phyloP scores from a whole-genome alignment of 2,113 vertebrate species.

The Vicugna pacos region DNA sequence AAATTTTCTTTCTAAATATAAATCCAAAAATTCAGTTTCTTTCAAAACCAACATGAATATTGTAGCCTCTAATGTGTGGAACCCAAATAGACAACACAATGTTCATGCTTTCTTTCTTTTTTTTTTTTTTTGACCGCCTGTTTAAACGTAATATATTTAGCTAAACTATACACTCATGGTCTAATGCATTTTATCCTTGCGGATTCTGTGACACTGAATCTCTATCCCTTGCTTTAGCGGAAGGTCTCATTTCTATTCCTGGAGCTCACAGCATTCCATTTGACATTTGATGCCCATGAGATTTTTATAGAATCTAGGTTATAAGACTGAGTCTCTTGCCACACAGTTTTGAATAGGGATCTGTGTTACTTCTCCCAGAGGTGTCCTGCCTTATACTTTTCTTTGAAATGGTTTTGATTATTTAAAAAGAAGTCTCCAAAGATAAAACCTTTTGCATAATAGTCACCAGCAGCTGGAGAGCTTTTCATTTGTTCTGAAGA shows the following conservation, averaged over 20 bases:
- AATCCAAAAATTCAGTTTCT: background rate
- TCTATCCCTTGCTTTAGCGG: background rate
- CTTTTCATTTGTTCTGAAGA: conserved; percentile 60
- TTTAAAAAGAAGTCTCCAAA: conserved; percentile 43
- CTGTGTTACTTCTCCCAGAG: conserved; percentile 30
- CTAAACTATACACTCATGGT: conserved; percentile 11
- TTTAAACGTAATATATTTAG: conserved; percentile 49
- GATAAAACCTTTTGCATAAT: conserved; percentile 36
- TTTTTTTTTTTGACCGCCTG: conserved; percentile 12
- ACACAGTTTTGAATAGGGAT: conserved; percentile 62
- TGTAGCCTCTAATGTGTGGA: background rate
- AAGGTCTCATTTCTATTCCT: conserved; percentile 62
- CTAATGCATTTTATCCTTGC: conserved; percentile 36
- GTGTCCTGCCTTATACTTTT: conserved; percentile 32
- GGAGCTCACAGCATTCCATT: conserved; percentile 37
- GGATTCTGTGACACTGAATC: conserved; percentile 62
- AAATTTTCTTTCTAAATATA: conserved; percentile 25
- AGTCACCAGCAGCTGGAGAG: background rate
- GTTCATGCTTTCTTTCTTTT: conserved; percentile 30
- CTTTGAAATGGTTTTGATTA: conserved; percentile 53
- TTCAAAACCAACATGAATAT: background rate
- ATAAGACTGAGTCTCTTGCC: conserved; percentile 54
- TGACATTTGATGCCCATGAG: conserved; percentile 76
- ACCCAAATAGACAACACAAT: background rate
- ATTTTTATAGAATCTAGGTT: conserved; percentile 76